Evolutionary conservation across 2,888 invertebrate genomes (phyloP).

Genomic region (Sminthurinus aureus): DNA sequence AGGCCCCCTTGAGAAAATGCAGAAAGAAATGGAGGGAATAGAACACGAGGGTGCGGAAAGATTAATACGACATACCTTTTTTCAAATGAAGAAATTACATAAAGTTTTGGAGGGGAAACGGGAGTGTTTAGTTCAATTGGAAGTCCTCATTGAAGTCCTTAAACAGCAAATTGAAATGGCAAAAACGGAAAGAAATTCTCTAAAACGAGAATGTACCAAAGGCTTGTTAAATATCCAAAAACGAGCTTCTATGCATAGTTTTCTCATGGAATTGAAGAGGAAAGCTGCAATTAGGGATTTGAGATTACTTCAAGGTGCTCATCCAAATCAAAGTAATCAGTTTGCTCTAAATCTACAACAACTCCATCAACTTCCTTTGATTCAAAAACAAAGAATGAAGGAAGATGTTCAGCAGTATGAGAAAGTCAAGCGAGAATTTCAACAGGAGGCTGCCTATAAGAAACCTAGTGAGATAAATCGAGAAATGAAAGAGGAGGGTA

Average conservation of each 20-base stretch:
- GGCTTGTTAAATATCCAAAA: slow-evolving; percentile 5
- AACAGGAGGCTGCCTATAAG: too few relatives aligned
- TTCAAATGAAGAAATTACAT: too few relatives aligned
- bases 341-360: too few relatives aligned
- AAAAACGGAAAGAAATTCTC: background rate
- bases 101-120: too few relatives aligned
- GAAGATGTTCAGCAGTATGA: too few relatives aligned
- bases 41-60: background rate
- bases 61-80: too few relatives aligned
- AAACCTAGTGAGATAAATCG: too few relatives aligned
- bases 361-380: too few relatives aligned
- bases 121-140: background rate
- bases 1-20: background rate
- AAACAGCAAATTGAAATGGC: slow-evolving; percentile 12
- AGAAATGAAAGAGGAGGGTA: too few relatives aligned
- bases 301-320: background rate
- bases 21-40: background rate
- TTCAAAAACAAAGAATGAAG: too few relatives aligned
- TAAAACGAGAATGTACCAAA: background rate
- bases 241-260: background rate
- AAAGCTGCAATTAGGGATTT: slow-evolving; percentile 38
- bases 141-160: slow-evolving; percentile 4
- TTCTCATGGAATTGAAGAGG: background rate
- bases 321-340: too few relatives aligned
- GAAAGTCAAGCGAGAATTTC: too few relatives aligned